Conservation (phyloP, 2,113 vertebrate species). For the Rafetus swinhoei region DNA sequence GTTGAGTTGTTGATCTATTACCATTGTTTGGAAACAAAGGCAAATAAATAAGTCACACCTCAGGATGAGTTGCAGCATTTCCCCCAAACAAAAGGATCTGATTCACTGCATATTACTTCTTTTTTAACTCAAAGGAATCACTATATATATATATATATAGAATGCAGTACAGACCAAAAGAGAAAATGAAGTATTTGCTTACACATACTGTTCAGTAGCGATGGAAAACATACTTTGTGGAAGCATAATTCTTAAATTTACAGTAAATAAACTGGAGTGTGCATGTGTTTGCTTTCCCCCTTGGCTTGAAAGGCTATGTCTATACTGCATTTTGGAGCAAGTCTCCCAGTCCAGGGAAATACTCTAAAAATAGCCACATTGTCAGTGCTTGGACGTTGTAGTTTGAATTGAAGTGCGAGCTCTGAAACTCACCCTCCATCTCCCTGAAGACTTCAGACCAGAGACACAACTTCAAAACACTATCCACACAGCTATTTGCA, state of each 20-base stretch:
- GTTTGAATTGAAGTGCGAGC: background rate
- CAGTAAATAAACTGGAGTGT: background rate
- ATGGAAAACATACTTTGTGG: background rate
- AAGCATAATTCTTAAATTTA: background rate
- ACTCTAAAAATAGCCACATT: background rate
- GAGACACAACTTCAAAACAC: background rate
- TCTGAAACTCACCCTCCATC: fast-evolving
- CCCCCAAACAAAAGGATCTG: background rate
- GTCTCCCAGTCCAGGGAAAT: background rate
- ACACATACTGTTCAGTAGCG: background rate
- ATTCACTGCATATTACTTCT: background rate
- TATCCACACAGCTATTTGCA: background rate
- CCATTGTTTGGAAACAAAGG: background rate
- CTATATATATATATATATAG: fast-evolving
- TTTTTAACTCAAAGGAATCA: background rate
- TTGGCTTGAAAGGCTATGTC: background rate
- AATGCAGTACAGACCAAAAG: background rate
- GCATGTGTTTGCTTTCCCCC: background rate
- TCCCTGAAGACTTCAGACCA: background rate
- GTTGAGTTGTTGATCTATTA: slow-evolving; percentile 1
- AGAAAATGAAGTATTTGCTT: background rate
- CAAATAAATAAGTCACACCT: background rate
- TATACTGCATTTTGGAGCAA: background rate
- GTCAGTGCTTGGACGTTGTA: background rate
- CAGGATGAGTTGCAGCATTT: background rate